Evolutionary conservation across 2,888 invertebrate genomes (phyloP).

Genomic region (Cephus rjabovi): DNA sequence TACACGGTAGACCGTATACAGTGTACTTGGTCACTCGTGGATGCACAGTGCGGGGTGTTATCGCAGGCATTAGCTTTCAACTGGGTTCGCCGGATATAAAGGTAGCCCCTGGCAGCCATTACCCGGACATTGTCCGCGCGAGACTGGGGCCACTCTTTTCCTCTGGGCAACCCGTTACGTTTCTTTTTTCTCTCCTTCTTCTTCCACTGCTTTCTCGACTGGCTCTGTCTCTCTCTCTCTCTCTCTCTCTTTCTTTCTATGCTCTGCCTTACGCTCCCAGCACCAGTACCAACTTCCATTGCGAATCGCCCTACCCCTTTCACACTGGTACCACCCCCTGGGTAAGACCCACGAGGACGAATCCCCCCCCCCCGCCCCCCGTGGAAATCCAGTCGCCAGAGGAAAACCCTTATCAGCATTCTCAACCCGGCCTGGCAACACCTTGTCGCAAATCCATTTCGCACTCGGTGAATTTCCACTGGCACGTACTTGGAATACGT

Average conservation of each 20-base stretch:
- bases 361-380: not conserved
- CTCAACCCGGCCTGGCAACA: conserved; percentile 53
- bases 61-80: conserved; percentile 63
- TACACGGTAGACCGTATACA: not conserved
- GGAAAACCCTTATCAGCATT: conserved; percentile 59
- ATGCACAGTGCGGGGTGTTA: conserved; percentile 43
- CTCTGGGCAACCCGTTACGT: not conserved
- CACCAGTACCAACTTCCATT: not conserved
- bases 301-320: conserved; percentile 12
- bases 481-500: conserved; percentile 48
- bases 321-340: conserved; percentile 9
- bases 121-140: conserved; percentile 62
- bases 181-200: conserved; percentile 14
- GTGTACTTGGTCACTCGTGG: conserved; percentile 17
- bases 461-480: conserved; percentile 54
- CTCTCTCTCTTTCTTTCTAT: conserved; percentile 16
- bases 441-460: conserved; percentile 65
- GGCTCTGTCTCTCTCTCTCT: conserved; percentile 16
- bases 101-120: conserved; percentile 62
- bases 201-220: conserved; percentile 25
- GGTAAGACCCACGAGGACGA: not conserved
- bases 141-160: conserved; percentile 27
- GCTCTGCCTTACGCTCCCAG: conserved; percentile 6
- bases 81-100: conserved; percentile 56
- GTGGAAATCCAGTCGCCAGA: not conserved